Evolutionary conservation across 2,797 vertebrate genomes (phyloP).

Genomic region (Florisuga fusca): DNA sequence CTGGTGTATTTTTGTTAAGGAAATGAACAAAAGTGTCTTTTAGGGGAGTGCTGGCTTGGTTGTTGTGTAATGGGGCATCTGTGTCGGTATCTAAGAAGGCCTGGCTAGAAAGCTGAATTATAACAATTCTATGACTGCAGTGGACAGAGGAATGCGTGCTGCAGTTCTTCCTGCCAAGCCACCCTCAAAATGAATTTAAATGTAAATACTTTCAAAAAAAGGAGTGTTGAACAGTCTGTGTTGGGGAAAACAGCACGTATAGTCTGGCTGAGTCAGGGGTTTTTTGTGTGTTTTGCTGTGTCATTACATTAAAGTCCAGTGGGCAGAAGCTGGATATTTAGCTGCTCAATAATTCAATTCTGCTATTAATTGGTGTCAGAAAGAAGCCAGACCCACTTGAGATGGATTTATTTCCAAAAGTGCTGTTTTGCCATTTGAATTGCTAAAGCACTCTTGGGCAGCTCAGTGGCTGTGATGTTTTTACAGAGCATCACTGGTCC

Average conservation of each 20-base stretch:
- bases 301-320: neutral
- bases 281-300: neutral
- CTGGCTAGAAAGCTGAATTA: neutral
- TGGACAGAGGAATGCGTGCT: neutral
- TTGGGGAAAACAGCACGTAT: neutral
- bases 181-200: neutral
- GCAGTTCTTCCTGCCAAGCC: neutral
- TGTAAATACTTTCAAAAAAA: neutral
- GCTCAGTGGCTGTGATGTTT: neutral
- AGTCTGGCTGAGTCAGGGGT: neutral
- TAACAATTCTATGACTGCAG: neutral
- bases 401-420: neutral
- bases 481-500: neutral
- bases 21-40: neutral
- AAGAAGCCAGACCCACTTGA: neutral
- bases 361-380: neutral
- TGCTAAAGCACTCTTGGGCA: neutral
- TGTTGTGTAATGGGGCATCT: neutral
- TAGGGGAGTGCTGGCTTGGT: neutral
- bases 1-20: neutral
- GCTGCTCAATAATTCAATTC: neutral
- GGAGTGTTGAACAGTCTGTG: neutral
- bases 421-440: neutral
- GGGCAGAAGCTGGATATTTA: neutral
- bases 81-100: neutral